A percentile compares a stretch with the other conserved stretches of the same genome.
These are phyloP conservation scores for Etia nguti DNA, from an alignment of 2,113 vertebrate genomes.

Conservation along the genomic window DNA sequence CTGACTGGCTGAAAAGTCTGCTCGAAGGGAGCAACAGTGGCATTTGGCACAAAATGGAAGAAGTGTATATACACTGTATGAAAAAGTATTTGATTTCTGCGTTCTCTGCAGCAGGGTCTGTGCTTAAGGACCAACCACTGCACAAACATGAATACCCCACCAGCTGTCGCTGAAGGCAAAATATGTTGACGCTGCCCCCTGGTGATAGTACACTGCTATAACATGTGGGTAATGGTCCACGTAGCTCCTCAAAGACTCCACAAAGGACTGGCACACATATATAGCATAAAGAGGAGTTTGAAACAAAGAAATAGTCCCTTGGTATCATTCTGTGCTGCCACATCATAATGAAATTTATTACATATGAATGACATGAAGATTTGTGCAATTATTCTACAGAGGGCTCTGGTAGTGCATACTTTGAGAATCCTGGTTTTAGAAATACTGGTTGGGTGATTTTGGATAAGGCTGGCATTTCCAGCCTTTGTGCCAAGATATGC, in stretches of 20 bases:
- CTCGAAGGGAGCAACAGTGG: not conserved
- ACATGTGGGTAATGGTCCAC: not conserved
- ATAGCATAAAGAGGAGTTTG: not conserved
- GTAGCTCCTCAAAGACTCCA: not conserved
- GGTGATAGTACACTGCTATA: not conserved
- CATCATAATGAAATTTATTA: not conserved
- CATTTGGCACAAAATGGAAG: not conserved
- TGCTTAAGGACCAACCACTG: not conserved
- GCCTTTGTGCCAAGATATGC: not conserved
- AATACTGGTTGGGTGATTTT: not conserved
- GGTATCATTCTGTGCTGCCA: not conserved
- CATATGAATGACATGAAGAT: not conserved
- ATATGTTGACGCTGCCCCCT: not conserved
- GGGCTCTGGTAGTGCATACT: not conserved
- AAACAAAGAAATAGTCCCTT: not conserved
- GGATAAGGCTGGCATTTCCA: not conserved
- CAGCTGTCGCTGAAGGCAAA: not conserved
- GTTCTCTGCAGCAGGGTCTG: not conserved
- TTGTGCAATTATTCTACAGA: not conserved
- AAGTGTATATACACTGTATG: not conserved
- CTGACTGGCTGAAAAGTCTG: not conserved
- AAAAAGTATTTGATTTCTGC: not conserved
- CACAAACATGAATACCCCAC: not conserved
- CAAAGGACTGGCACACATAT: not conserved
- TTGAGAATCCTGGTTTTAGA: not conserved